Evolutionary conservation across 2,113 vertebrate species (phyloP).

Genomic region (Tylochromis polylepis): DNA sequence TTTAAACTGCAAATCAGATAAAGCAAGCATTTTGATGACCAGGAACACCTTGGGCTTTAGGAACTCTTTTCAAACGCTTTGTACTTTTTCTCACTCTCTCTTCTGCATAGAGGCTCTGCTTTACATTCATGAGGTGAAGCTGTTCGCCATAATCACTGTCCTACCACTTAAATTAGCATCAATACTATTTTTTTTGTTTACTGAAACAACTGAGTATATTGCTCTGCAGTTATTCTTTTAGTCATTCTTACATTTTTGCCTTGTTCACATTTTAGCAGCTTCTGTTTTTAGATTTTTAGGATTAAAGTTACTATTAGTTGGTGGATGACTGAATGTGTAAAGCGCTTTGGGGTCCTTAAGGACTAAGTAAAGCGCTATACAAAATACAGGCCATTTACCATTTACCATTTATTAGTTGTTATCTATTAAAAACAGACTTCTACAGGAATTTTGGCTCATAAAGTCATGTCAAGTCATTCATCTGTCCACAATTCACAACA

Average conservation of each 20-base stretch:
- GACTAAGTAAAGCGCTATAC: too few species aligned
- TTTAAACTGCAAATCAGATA: neutral
- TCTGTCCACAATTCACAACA: neutral
- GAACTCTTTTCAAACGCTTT: neutral
- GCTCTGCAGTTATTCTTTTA: neutral
- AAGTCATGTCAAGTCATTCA: neutral
- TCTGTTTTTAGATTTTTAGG: neutral
- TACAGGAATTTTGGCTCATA: neutral
- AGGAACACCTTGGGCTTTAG: neutral
- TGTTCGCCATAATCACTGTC: neutral
- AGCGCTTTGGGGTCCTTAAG: too few species aligned
- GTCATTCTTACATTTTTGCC: neutral
- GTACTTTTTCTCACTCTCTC: neutral
- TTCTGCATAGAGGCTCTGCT: neutral
- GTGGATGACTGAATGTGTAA: too few species aligned
- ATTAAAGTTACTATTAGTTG: neutral
- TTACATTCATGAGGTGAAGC: conserved; percentile 14
- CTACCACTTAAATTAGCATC: neutral
- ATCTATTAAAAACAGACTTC: neutral
- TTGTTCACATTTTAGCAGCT: neutral
- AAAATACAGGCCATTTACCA: too few species aligned
- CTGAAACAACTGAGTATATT: neutral
- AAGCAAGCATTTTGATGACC: neutral
- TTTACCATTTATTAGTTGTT: neutral
- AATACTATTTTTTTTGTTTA: neutral